Base-by-base conservation (phyloP, 1,140 invertebrate species). In the Asobara japonica region DNA sequence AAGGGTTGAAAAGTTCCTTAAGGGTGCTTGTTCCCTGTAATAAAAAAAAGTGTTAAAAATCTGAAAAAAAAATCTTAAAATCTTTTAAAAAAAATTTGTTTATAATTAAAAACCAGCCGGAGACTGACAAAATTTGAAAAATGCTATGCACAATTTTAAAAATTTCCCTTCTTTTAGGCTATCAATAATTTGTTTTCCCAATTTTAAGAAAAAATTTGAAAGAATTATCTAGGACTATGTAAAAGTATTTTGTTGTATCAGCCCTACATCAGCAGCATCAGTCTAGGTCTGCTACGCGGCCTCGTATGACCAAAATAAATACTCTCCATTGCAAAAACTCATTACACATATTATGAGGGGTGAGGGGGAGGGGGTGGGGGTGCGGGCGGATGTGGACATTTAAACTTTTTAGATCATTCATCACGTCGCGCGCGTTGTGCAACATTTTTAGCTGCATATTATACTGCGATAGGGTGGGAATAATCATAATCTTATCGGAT, bases 231-330 rank as follows among this genome's bases (percentile, higher is more conserved):
- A 5, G 31, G 5, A 6, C 11, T 11, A 6, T 36, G 31, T 64
- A 62, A 30, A 30, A 62, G 30, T 62, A 11, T 60, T 60, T 20
- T 60, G 10, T 31, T 33, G 10, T 30, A 62, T 62, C 13, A 29
- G 11, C 31, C 11, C 11, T n/a, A 62, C 25, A 16, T 62, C n/a
- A 48, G 41, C 8, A 18, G n/a, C 41, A 48, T 48, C 60, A 62
- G 56, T 60, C 56, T 60, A 60, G 56, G 25, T 60, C 56, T n/a
- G 20, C 51, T 56, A 22, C 10, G 25, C 31, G 60, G n/a, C 60
- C 60, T 62, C 60, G 48, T 33, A 45, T 31, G 27, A 56, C 25
- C 45, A 68, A 68, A 48, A 69, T 51, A 51, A 69, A 48, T 62
- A 56, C 22, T 56, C 30, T 62, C 31, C 29, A 16, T 62, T 62